A percentile compares a stretch with the other conserved stretches of the same genome.
Evolutionary conservation across 2,113 vertebrate species (phyloP).

Genomic region (Climacteris rufus): DNA sequence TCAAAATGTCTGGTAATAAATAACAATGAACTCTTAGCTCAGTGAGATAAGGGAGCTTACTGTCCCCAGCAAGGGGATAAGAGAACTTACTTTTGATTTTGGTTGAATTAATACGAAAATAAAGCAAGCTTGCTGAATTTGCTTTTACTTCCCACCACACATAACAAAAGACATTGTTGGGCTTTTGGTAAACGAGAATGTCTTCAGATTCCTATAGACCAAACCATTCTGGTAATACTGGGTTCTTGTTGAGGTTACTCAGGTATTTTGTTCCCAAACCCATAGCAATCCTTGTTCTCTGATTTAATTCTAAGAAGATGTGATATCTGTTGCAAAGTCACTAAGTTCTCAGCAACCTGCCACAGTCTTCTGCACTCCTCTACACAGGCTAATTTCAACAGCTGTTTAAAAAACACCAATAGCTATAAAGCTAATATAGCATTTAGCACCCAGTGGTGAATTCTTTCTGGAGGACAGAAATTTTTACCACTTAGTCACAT

Average conservation of each 20-base stretch:
- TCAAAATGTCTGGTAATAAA: slow-evolving; percentile 1
- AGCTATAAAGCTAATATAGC: not conserved
- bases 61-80: not conserved
- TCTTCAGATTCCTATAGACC: not conserved
- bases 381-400: not conserved
- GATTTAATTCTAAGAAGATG: not conserved
- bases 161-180: not conserved
- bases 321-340: not conserved
- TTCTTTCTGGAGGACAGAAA: not conserved
- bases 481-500: not conserved
- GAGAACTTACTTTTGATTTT: not conserved
- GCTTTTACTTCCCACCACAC: not conserved
- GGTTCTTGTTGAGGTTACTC: not conserved
- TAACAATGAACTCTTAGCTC: not conserved
- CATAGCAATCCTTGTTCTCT: not conserved
- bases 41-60: not conserved
- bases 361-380: not conserved
- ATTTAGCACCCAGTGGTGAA: not conserved
- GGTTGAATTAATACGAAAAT: not conserved
- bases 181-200: not conserved
- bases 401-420: not conserved
- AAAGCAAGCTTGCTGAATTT: not conserved
- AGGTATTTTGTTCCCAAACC: not conserved
- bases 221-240: not conserved
- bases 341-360: not conserved